Percentiles rank a stretch among this genome's conserved stretches.
Conservation (phyloP, 2,113 vertebrate genomes). For the Grantiella picta region DNA sequence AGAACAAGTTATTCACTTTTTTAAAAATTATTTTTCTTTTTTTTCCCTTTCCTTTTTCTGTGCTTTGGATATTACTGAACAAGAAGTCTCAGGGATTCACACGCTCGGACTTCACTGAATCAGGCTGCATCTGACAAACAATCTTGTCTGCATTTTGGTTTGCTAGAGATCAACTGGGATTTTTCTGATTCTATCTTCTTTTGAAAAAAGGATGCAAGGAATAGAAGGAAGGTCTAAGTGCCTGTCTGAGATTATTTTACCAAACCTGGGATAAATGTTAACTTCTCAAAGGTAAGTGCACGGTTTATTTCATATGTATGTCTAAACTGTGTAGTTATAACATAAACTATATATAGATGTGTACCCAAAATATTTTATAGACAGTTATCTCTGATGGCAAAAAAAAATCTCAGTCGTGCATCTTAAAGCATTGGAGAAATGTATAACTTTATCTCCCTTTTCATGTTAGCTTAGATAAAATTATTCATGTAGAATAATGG, state of each 20-base stretch:
- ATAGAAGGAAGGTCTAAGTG: constrained; percentile 54
- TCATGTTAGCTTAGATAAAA: background rate
- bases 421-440: background rate
- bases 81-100: constrained; percentile 68
- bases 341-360: background rate
- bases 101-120: constrained; percentile 60
- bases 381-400: background rate
- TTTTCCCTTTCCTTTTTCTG: background rate
- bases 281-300: constrained; percentile 74
- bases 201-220: constrained; percentile 64
- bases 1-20: constrained; percentile 58
- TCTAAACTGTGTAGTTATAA: background rate
- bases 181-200: constrained; percentile 44
- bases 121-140: constrained; percentile 60
- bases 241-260: constrained; percentile 59
- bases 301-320: background rate
- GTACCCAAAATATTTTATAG: background rate
- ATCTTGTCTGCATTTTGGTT: constrained; percentile 49
- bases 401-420: background rate
- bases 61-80: constrained; percentile 75
- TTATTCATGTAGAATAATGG: background rate
- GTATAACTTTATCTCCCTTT: background rate
- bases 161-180: constrained; percentile 53
- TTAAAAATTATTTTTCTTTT: background rate
- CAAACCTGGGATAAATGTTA: constrained; percentile 70